Evolutionary conservation across 1,140 invertebrate species (phyloP), one percentile per base, ranked within the genome.

Genomic region (Hycleus phaleratus): DNA sequence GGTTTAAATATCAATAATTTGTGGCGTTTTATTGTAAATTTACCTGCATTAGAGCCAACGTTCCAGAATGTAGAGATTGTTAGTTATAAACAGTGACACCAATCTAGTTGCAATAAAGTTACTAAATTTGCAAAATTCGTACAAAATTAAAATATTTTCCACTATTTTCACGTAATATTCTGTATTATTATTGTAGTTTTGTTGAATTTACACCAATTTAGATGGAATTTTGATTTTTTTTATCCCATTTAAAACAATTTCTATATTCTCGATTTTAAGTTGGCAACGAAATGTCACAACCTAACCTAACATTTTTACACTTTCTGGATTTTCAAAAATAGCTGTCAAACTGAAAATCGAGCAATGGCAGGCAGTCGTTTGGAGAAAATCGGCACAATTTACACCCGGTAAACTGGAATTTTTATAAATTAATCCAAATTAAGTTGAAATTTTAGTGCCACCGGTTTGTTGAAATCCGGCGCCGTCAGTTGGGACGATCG

Each of bases 401-500:
- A 80, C 66, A 75, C 79, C 2, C 80, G 86, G 85, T 86, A 75
- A 42, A 7, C 40, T 42, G 3, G 10, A n/a, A 42, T 7, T 55
- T 47, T 54, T 61, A 38, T 4, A 7, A 12, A 10, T 11, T 42
- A 26, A 32, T 38, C 25, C 38, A 48, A 43, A 32, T 42, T 5
- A 2, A 38, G 47, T 32, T 38, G 39, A 24, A 24, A 2, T 38
- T 51, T 60, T 69, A 94, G 92, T 73, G 74, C 87, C 3, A 81
- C 81, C 62, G 88, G 90, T 45, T 75, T 97, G 25, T 64, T 95
- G 2, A 79, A 81, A 60, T 80, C 85, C 18, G 86, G 85, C 45
- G 90, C 85, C 4, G 76, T 95, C 68, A 85, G 82, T 69, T 73
- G 82, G 25, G 81, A 87, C 65, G 90, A 95, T 63, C 78, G 83